Base-by-base conservation (phyloP, 2,888 invertebrate genomes). In the Invenusta paracnida region DNA sequence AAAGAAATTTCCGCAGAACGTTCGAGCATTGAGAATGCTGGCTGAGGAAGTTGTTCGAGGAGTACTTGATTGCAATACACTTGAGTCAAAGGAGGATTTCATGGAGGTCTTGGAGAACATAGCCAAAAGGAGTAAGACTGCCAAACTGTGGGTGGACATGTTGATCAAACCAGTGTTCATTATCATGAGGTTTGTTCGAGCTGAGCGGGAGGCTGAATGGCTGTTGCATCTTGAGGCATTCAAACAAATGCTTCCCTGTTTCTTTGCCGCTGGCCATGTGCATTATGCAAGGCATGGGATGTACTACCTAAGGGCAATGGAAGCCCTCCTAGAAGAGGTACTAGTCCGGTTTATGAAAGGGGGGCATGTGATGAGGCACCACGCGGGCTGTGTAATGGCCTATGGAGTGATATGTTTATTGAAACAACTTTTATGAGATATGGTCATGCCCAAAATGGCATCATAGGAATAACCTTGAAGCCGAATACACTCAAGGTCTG, bases 401-500 rank as follows among this genome's bases (percentile, higher is more conserved):
- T 73, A 23, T 73, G 73, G 23, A 73, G 73, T 73, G 73, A 73
- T 23, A 73, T 73, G 73, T 73, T 73, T 73, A 73, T 73, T 73
- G 73, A 73, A 73, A 73, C 73, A 73, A 73, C 73, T 73, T 73
- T 73, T 73, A 23, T 73, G 73, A 73, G 27, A 73, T 73, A 73
- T 13, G 73, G 73, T 23, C 73, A 73, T 73, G 73, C 73, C 73
- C 27, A 5, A 73, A 73, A 73, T 73, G 73, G 73, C 73, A 73
- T 73, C 73, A 73, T 73, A 73, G 73, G 73, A 73, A 73, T 73
- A 73, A 73, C 73, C 73, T 73, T 73, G 73, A 82, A 82, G 82
- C 82, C 82, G 29, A 29, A 82, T 88, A 84, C 48, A 25, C 28
- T 31, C 27, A 67, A 27, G 82, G 31, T 30, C 82, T 82, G 82